Base-by-base conservation (phyloP, 1,140 invertebrate species). In the Lucilia sericata region DNA sequence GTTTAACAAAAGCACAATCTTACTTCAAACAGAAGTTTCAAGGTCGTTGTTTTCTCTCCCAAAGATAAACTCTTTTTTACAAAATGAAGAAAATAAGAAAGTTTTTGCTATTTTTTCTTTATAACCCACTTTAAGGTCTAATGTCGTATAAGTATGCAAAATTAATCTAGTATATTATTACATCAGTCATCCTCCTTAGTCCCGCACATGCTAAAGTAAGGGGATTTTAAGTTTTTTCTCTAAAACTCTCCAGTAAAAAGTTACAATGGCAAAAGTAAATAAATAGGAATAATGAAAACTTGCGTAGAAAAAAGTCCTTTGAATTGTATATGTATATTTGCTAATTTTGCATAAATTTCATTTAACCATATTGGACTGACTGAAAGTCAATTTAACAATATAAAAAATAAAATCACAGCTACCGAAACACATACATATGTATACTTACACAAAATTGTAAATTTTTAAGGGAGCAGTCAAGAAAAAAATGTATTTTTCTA, bases 291-390 rank as follows among this genome's bases (percentile, higher is more conserved):
- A 60, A 17, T 5, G 5, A 60, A 17, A 60, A 60, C 21, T 42
- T 78, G 4, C 36, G 2, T 78, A 5, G 5, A 70, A 70, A 70
- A n/a, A 17, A 76, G 74, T 78, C n/a, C 36, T 17, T 70, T 70
- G 5, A 14, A 70, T 25, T 70, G 25, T 19, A 7, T 70, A 19
- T 12, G 19, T 21, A 70, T 70, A 70, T 78, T 78, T 78, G 75
- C 75, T 78, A 78, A 78, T 78, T 78, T 78, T 78, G 75, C 75
- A 78, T 78, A 78, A 78, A 78, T 78, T 78, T 76, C 0, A 42
- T 42, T 76, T 42, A 36, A 34, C 74, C 34, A 42, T 30, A 12
- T 21, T 74, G 21, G 70, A 49, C 49, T 49, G 13, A 3, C 25
- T 30, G 49, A 49, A 49, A 12, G 13, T 49, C 49, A 30, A 3